Base-by-base conservation (phyloP, 2,888 invertebrate genomes). In the Ormyrus pomaceus region DNA sequence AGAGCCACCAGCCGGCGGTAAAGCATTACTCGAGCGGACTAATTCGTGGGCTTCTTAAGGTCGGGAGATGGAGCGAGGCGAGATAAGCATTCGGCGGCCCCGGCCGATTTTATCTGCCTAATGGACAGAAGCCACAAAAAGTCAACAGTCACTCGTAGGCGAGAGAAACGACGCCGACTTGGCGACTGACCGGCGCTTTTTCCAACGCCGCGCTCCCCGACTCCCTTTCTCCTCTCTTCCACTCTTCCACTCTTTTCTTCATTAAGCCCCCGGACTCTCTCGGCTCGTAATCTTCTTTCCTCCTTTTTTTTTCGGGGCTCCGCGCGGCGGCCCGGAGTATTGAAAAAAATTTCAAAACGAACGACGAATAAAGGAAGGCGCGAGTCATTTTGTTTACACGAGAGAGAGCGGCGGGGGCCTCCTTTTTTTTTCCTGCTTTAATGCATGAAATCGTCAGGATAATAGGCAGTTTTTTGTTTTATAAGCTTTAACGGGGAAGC, bases 41-140 rank as follows among this genome's bases (percentile, higher is more conserved):
- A 80, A 80, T 80, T 77, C 76, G 62, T 50, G 13, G 13, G 71
- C 80, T 61, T 56, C 72, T 66, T 66, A 34, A 61, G 58, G 19
- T 19, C n/a, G 13, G 46, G 65, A 76, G 76, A 76, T 62, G 66
- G 4, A 59, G 45, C 68, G 58, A 61, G 48, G 34, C 10, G 68
- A 80, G 80, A 80, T 77, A 77, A 80, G 80, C 51, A 73, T 58
- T 61, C 48, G 58, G 50, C 34, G 34, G 64, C 56, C 56, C 48
- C 51, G 51, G 50, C 59, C 59, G 81, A 81, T 81, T 88, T 88
- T 88, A 89, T 89, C 88, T 86, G 76, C 62, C 86, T 89, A 88
- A 89, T 89, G 88, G 88, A 85, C 87, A 87, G 87, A 87, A 88
- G 88, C 86, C 86, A 86, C 86, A 84, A 85, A 85, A 86, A 88